Evolutionary conservation across 30 jellyfish, hydroid and myxozoan species (phyloP), one percentile per base, ranked within the genome.

Genomic region (Catostylus mosaicus): DNA sequence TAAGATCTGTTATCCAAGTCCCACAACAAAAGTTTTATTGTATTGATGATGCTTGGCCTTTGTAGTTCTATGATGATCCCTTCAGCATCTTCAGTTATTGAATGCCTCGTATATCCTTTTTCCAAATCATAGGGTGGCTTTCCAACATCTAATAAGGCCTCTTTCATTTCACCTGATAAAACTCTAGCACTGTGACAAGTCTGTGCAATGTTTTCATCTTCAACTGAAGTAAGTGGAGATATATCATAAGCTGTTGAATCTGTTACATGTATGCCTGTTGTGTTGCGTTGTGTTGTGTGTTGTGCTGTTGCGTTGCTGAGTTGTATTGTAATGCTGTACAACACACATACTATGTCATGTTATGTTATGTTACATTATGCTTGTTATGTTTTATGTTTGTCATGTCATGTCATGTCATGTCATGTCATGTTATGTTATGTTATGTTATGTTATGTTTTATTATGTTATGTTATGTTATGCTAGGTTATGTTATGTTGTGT

Each of bases 21-120:
- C 98, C 98, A 92, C 46, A 92, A 70, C 30, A 80, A 62, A 18
- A 92, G 72, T 64, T 77, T 84, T 19, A 92, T 76, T n/a, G 95
- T 86, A 70, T 92, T 92, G 29, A 92, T 82, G 23, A 92, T 92
- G 51, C 97, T 86, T 43, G 96, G 98, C 52, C 93, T 78, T n/a
- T 96, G 89, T 5, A 92, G 78, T n/a, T 73, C 95, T 60, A 92
- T 50, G 47, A 81, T 78, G 19, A 92, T 87, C 27, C 98, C 98
- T 33, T 66, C 59, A 69, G 46, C 80, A 5, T 45, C 87, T 30
- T 86, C 96, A 12, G 71, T 59, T 5, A 92, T 81, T 31, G 79
- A 33, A 71, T 92, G 98, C 47, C 97, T 66, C 6, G 95, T 87
- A 63, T 86, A 92, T 24, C 98, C 98, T 38, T 84, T 73, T 71